Conservation (phyloP, 35 echinoderm and acorn worm species). For the Nesometra sesokonis region DNA sequence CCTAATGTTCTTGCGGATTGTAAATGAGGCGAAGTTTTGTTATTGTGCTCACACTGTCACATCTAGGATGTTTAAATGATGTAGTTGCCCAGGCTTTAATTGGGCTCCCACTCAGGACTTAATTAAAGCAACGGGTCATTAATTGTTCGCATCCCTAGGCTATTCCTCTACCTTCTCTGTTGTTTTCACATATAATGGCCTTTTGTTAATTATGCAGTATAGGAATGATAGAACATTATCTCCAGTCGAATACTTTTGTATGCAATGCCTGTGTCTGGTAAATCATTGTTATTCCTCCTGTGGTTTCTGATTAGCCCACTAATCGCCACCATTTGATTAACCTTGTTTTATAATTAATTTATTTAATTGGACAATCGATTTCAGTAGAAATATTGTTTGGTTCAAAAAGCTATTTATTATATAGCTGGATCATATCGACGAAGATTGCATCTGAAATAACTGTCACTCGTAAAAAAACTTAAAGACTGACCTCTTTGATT, state of each 20-base stretch:
- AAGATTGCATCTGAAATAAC: neutral
- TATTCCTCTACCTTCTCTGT: neutral
- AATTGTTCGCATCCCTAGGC: neutral
- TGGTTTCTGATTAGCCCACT: neutral
- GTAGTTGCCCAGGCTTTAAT: neutral
- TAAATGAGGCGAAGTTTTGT: neutral
- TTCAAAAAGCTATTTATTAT: neutral
- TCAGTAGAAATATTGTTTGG: neutral
- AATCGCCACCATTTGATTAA: neutral
- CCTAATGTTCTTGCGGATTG: neutral
- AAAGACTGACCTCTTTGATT: neutral
- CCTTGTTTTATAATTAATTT: conserved; percentile 1
- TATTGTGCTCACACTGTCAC: neutral
- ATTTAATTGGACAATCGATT: neutral
- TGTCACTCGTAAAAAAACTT: neutral
- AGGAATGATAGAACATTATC: neutral
- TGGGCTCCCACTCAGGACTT: neutral
- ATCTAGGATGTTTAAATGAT: neutral
- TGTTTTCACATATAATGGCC: neutral
- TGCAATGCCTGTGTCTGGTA: neutral
- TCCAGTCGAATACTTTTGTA: neutral
- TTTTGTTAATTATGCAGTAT: neutral
- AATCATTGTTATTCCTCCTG: neutral
- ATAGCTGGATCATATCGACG: neutral
- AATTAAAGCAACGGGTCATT: neutral